Conservation (phyloP, 1,140 invertebrate genomes). For the Orius laevigatus region DNA sequence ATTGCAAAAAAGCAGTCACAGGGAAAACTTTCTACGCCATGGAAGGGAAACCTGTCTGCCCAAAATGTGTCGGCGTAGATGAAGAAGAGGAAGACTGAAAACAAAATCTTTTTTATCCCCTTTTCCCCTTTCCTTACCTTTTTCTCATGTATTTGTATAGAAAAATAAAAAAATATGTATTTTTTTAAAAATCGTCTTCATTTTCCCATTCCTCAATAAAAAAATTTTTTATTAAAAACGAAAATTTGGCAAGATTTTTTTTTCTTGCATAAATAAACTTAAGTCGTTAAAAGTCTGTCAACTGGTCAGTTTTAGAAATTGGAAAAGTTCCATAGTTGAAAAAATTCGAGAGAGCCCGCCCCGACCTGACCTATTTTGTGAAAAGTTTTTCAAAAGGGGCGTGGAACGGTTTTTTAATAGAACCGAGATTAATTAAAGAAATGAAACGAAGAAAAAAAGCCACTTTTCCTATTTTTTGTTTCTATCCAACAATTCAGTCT, state of each 20-base stretch:
- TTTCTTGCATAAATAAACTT: no score
- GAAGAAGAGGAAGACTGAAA: constrained; percentile 55
- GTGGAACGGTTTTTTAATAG: no score
- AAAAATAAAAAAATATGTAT: not conserved
- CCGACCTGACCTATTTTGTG: no score
- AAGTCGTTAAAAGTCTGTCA: no score
- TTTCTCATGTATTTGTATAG: constrained; percentile 4
- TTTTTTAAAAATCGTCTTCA: not conserved
- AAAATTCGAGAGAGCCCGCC: no score
- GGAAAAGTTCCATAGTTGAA: no score
- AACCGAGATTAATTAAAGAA: no score
- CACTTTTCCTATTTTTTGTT: no score
- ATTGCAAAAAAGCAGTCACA: constrained; percentile 78
- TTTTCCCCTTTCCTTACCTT: not conserved
- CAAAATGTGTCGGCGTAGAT: constrained; percentile 74
- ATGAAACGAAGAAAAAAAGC: no score
- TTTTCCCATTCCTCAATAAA: not conserved
- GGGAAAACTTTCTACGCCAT: constrained; percentile 91
- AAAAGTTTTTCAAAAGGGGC: no score
- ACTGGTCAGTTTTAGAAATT: no score
- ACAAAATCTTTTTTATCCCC: not conserved
- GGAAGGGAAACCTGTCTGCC: constrained; percentile 81
- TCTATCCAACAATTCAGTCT: no score
- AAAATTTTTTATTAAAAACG: not conserved
- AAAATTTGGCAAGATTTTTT: not conserved